Percentiles rank a stretch among this genome's conserved stretches.
phyloP scores from a whole-genome alignment of 2,888 invertebrate species.

The Ametastegia equiseti region DNA sequence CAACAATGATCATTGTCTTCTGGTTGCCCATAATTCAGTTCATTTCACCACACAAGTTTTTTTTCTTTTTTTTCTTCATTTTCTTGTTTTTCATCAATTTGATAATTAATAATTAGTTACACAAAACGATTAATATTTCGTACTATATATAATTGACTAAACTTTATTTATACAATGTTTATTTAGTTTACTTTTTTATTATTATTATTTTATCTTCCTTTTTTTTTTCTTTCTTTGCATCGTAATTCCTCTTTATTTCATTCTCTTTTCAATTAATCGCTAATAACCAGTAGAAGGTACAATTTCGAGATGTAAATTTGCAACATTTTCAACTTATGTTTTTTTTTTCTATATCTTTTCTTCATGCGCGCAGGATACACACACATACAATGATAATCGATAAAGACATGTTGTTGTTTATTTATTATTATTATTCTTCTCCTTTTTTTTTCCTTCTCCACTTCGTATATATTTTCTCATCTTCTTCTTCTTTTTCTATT shows the following conservation, averaged over 20 bases:
- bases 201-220: conserved; percentile 13
- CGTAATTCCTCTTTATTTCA: no score
- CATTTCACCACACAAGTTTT: conserved; percentile 53
- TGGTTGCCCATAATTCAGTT: conserved; percentile 75
- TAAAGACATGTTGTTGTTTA: not conserved
- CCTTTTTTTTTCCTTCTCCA: not conserved
- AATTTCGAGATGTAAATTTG: not conserved
- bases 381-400: no score
- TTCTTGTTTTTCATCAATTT: conserved; percentile 51
- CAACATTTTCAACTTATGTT: no score
- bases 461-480: no score
- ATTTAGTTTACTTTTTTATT: conserved; percentile 41
- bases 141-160: conserved; percentile 73
- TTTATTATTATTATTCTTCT: not conserved
- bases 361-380: no score
- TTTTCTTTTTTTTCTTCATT: not conserved
- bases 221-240: conserved; percentile 33
- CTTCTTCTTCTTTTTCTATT: no score
- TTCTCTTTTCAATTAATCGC: conserved; percentile 41
- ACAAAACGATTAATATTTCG: conserved; percentile 69
- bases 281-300: conserved; percentile 26
- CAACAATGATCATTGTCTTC: conserved; percentile 69
- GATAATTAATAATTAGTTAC: conserved; percentile 67
- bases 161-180: conserved; percentile 69
- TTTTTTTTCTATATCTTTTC: no score